Base-by-base conservation (phyloP, 1,140 invertebrate genomes). In the Melanaphis sacchari region DNA sequence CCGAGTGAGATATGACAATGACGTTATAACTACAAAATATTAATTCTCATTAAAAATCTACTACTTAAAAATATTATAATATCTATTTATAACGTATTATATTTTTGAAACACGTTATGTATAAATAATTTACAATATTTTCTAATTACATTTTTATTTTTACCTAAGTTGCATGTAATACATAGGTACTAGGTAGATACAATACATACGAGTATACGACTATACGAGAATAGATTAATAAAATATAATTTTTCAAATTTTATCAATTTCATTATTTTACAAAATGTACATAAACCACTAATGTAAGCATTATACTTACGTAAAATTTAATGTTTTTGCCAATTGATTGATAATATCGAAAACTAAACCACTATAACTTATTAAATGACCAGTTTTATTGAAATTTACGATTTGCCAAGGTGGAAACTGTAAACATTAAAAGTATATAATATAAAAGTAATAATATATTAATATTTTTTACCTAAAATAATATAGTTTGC, bases 291-390 rank as follows among this genome's bases (percentile, higher is more conserved):
- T n/a, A 18, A 18, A 6, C 59, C 21, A n/a, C 59, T 36, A 76
- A 76, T 66, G 1, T n/a, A 76, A 76, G n/a, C n/a, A 15, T 76
- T n/a, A 54, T 52, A 95, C 95, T 94, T 95, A 96, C 94, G 97
- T 97, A 94, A 99, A 99, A 95, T 99, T 99, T 93, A 98, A 95
- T 94, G 96, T 97, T 21, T 96, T 96, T 1, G 97, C 96, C n/a
- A 99, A 95, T 94, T 98, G 96, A 94, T 97, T 96, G 0, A 99
- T 94, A 54, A 98, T 97, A 95, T 98, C 97, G 95, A 98, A 98
- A 36, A 98, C 96, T 43, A 98, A 95, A 41, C 98, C 98, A 11
- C 95, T 95, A 94, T 96, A 97, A 92, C 96, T 95, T 1, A 95
- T 95, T 2, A 96, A 95, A 1, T 95, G 94, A 0, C 96, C 97